Percentiles rank a stretch among this genome's conserved stretches.
Conservation (phyloP, 2,888 invertebrate species). For the Aleiodes leptofemur region DNA sequence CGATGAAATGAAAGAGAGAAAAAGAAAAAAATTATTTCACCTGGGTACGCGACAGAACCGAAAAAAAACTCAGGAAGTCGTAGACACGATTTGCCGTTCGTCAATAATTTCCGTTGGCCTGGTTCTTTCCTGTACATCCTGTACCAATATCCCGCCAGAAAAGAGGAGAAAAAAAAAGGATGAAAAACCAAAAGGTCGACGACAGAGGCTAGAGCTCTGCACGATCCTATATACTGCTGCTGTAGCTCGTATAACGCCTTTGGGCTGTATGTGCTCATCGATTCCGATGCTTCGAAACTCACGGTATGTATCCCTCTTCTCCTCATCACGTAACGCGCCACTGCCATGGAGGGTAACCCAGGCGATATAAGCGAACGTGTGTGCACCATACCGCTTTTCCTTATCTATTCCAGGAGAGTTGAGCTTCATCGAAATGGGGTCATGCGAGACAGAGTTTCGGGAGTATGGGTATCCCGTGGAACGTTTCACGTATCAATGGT, state of each 20-base stretch:
- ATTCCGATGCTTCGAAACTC: constrained; percentile 27
- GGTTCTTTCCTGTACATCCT: constrained; percentile 30
- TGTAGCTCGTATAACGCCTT: constrained; percentile 21
- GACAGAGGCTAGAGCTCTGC: constrained; percentile 27
- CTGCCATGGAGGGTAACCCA: neutral
- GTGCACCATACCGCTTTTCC: constrained; percentile 15
- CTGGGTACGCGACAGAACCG: neutral
- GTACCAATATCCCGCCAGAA: constrained; percentile 12
- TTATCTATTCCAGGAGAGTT: constrained; percentile 49
- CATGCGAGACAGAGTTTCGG: constrained; percentile 13
- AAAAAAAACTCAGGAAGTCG: neutral
- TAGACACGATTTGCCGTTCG: constrained; percentile 21
- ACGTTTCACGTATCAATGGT: constrained; percentile 32
- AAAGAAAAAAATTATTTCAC: neutral
- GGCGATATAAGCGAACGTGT: constrained; percentile 33
- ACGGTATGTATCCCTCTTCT: constrained; percentile 9
- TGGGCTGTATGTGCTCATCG: constrained; percentile 24
- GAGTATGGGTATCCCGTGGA: constrained; percentile 8
- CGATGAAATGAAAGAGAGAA: constrained; percentile 22
- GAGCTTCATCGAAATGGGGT: constrained; percentile 40
- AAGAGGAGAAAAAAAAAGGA: neutral
- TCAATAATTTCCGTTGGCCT: constrained; percentile 51
- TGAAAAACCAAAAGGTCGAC: constrained; percentile 20
- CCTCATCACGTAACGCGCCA: constrained; percentile 33
- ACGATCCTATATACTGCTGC: constrained; percentile 9